A percentile compares a stretch with the other conserved stretches of the same genome.
Evolutionary conservation across 92 coral and sea anemone species (phyloP).

Genomic region (Zoanthus sociatus): DNA sequence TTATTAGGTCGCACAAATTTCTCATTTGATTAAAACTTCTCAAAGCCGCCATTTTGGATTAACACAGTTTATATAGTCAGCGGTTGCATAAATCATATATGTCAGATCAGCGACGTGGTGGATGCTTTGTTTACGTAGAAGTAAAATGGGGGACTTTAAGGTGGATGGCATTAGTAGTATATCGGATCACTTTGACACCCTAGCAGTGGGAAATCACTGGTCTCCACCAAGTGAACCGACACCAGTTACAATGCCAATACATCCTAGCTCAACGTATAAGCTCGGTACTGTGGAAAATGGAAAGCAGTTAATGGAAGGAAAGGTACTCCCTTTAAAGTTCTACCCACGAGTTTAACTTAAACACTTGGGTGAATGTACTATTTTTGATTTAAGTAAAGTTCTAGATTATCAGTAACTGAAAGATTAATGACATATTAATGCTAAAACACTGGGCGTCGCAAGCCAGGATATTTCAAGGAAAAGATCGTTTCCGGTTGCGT

Average conservation of each 20-base stretch:
- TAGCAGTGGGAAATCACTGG: conserved; percentile 72
- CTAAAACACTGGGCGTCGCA: too few species aligned
- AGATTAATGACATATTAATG: too few species aligned
- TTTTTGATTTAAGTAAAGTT: too few species aligned
- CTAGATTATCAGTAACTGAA: too few species aligned
- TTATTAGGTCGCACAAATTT: neutral
- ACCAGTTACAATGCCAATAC: conserved; percentile 75
- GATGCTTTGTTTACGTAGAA: neutral
- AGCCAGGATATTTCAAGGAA: too few species aligned
- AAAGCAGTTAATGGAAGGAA: conserved; percentile 60
- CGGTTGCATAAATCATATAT: neutral
- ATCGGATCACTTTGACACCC: conserved; percentile 63
- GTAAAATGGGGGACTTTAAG: neutral
- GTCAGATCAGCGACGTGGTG: conserved; percentile 1
- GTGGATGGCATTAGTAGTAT: neutral
- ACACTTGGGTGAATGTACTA: too few species aligned
- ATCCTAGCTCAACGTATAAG: conserved; percentile 73
- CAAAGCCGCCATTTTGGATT: conserved; percentile 67
- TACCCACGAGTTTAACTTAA: too few species aligned
- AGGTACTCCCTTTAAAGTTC: conserved; percentile 37
- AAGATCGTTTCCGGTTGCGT: too few species aligned
- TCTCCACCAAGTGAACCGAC: conserved; percentile 49
- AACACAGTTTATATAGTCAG: conserved; percentile 29
- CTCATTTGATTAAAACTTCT: conserved; percentile 21
- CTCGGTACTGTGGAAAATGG: conserved; percentile 67